Base-by-base conservation (phyloP, 35 echinoderm and acorn worm species). In the Apostichopus californicus region DNA sequence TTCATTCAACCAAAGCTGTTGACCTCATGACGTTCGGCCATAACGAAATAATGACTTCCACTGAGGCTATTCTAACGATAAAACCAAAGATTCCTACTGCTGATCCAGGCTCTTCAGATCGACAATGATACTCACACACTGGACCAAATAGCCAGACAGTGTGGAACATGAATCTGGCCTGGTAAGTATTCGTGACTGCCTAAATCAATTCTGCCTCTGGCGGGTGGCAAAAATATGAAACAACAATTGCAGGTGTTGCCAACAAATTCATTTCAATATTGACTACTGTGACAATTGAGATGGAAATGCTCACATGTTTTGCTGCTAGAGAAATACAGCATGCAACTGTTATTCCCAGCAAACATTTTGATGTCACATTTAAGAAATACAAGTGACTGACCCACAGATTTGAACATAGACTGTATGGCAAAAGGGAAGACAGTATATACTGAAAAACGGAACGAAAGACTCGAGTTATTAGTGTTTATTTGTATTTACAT, bases 101-200 rank as follows among this genome's bases (percentile, higher is more conserved):
- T 75, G 71, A 75, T 75, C 71, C 71, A 6, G 71, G 71, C 71
- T 75, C 71, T 75, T 75, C 71, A 22, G 71, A 22, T 75, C 71
- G 71, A 75, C 71, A 75, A 75, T 75, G 71, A 75, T 75, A 75
- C 71, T 75, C 71, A 75, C 71, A 75, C 71, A 75, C 71, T 75
- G 71, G 71, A 75, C 21, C 71, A 75, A 75, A 75, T 75, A 75
- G 71, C 71, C 71, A 75, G 71, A 75, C 71, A 75, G 71, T 75
- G 71, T 75, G 71, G 71, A 75, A 75, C 71, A 75, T 75, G 71
- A 75, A 75, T 22, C 71, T 46, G 34, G 34, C 34, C 3, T 75
- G 71, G 71, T 75, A 14, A 75, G 71, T 75, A 75, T 75, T 75
- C 71, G 21, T 75, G 71, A 75, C 71, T 75, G 71, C 71, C 71